Evolutionary conservation across 2,888 invertebrate species (phyloP), one percentile per base, ranked within the genome.

Genomic region (Drosophila setosimentum): DNA sequence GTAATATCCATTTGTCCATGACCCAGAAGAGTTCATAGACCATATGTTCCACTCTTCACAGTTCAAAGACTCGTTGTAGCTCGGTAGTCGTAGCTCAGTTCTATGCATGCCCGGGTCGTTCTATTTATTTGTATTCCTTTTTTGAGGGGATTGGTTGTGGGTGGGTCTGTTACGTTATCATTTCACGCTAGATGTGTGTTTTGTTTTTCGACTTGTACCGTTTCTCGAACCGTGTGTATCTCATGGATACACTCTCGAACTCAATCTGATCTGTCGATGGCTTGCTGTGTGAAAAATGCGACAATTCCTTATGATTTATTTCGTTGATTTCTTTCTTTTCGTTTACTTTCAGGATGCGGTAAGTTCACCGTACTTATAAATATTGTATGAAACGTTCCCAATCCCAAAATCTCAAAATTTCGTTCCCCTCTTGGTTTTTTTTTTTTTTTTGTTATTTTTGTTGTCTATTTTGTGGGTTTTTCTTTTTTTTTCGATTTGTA

Each of bases 261-360:
- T 49, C 50, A 60, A 64, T 64, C 64, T 54, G 42, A 58, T 30
- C 35, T 50, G 58, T 57, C 69, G 53, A 48, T 60, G 40, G 63
- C 49, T 75, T 50, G 68, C 58, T 68, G 68, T 57, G 68, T 53
- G 42, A 45, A 49, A 55, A 49, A 53, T 50, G 63, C 68, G 70
- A 73, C 65, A 66, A 73, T 62, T 81, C 82, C 57, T 86, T 85
- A 77, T 89, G 78, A 81, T 91, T 87, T 83, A 80, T 85, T 80
- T 82, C 73, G 87, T 85, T 85, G 84, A 85, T 83, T 91, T 78
- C 86, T 80, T 87, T 92, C 93, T 91, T 91, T 90, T 89, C 90
- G 82, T 93, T 94, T 93, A 93, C 92, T 92, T 93, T 80, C 93
- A 93, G 93, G 93, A 93, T 91, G 93, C 93, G 93, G 93, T 93